Conservation (phyloP, 2,888 invertebrate genomes). For the Troides aeacus region DNA sequence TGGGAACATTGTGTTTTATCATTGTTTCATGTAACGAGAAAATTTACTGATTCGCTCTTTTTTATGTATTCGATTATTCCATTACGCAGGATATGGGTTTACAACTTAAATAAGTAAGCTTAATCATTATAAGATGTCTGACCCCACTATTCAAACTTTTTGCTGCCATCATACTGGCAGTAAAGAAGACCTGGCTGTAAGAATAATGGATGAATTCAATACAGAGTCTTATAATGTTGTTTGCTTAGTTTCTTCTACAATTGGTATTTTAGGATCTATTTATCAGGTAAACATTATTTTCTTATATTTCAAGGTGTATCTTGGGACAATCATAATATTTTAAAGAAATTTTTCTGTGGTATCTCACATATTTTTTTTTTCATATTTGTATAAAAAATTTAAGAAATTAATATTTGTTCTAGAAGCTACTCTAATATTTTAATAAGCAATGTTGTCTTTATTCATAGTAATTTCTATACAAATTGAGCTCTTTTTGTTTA, state of each 20-base stretch:
- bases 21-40: no score
- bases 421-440: not conserved
- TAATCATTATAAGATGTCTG: constrained; percentile 78
- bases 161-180: constrained; percentile 86
- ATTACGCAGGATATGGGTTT: no score
- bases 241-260: constrained; percentile 85
- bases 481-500: not conserved
- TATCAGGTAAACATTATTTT: constrained; percentile 82
- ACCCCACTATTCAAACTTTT: constrained; percentile 91
- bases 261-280: constrained; percentile 87
- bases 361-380: not conserved
- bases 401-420: not conserved
- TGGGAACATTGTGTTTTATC: no score
- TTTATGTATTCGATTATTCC: no score
- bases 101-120: not conserved
- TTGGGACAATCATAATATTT: not conserved
- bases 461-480: not conserved
- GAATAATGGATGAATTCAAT: constrained; percentile 86
- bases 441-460: no score
- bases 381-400: not conserved
- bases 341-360: not conserved
- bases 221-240: constrained; percentile 86
- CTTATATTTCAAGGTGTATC: not conserved
- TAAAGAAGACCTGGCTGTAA: constrained; percentile 82
- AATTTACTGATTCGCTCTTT: no score